These are phyloP conservation scores for Cataglyphis hispanica DNA, from an alignment of 1,140 invertebrate species.

Conservation along the genomic window DNA sequence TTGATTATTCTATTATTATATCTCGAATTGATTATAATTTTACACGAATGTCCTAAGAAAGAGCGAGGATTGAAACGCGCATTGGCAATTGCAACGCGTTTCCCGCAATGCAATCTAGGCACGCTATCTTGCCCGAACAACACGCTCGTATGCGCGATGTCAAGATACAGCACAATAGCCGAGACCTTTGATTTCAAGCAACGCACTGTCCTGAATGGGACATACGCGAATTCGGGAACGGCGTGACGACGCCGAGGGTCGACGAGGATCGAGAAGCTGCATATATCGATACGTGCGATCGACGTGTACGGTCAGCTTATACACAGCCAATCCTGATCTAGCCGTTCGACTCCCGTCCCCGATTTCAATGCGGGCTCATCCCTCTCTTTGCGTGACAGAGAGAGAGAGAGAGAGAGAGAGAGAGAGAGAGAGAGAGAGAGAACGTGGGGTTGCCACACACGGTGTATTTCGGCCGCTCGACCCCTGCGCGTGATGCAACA, in stretches of 20 bases:
- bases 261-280: constrained; percentile 41
- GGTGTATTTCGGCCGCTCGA: constrained; percentile 82
- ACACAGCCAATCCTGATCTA: constrained; percentile 58
- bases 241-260: constrained; percentile 14
- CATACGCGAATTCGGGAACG: constrained; percentile 45
- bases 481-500: constrained; percentile 86
- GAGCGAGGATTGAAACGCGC: constrained; percentile 3
- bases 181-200: constrained; percentile 64
- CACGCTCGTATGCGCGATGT: constrained; percentile 55
- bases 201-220: constrained; percentile 46
- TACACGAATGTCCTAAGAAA: background rate
- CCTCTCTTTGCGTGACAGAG: constrained; percentile 63
- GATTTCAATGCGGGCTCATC: constrained; percentile 81
- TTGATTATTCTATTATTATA: constrained; percentile 1
- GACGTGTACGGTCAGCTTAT: constrained; percentile 65
- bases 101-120: constrained; percentile 37
- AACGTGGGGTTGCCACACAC: constrained; percentile 58
- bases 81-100: constrained; percentile 9
- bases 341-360: constrained; percentile 64
- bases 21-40: background rate
- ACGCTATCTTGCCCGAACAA: constrained; percentile 35
- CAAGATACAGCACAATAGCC: constrained; percentile 61
- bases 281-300: constrained; percentile 75
- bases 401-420: constrained; percentile 37
- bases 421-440: constrained; percentile 1